A percentile compares a stretch with the other conserved stretches of the same genome.
phyloP scores from a whole-genome alignment of 2,797 vertebrate genomes.

The Pangasius krempfi region DNA sequence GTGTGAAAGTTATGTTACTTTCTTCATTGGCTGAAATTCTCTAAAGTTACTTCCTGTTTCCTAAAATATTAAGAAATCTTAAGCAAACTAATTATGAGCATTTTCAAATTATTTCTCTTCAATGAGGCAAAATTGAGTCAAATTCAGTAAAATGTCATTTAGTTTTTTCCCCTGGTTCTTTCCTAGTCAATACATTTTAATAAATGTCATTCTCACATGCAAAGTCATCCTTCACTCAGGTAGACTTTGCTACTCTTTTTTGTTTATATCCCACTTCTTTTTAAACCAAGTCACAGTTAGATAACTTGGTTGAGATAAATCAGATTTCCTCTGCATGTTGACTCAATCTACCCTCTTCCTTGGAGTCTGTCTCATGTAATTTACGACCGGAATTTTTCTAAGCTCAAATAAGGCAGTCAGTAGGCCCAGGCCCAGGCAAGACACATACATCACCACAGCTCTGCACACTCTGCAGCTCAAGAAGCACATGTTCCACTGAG shows the following conservation, averaged over 20 bases:
- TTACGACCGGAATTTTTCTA: constrained; percentile 28
- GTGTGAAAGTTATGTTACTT: background rate
- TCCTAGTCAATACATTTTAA: background rate
- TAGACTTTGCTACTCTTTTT: background rate
- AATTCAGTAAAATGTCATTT: background rate
- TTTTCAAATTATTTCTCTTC: background rate
- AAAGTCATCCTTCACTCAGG: background rate
- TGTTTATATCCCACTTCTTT: constrained; percentile 2
- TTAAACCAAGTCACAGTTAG: constrained; percentile 1
- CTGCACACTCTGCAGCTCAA: background rate
- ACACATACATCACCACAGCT: constrained; percentile 15
- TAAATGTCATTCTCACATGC: background rate
- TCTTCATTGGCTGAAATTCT: background rate
- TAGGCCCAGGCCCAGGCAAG: background rate
- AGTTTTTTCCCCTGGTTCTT: background rate
- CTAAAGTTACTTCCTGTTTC: background rate
- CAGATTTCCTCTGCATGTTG: constrained; percentile 17
- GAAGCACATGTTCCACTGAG: background rate
- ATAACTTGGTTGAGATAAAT: constrained; percentile 23
- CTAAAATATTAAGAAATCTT: background rate
- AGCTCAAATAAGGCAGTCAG: constrained; percentile 33
- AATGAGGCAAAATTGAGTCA: background rate
- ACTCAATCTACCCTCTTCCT: constrained; percentile 31
- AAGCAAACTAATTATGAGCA: background rate
- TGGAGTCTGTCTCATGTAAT: constrained; percentile 28